A percentile compares a stretch with the other conserved stretches of the same genome.
These are phyloP conservation scores for Gallinago nigripennis DNA, from an alignment of 2,797 vertebrate genomes.

Conservation along the genomic window DNA sequence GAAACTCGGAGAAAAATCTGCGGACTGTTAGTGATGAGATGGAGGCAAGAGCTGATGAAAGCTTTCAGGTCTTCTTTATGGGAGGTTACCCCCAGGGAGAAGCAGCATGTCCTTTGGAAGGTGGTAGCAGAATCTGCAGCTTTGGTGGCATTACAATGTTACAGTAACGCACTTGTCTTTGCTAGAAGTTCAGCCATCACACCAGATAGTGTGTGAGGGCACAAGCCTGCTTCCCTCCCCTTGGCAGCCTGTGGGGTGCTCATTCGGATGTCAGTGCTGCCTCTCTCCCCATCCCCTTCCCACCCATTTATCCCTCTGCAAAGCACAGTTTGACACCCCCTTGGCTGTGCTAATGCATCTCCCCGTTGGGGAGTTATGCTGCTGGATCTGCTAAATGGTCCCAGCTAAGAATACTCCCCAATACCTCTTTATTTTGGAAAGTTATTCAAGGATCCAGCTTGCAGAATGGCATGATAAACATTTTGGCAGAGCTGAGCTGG, in stretches of 20 bases:
- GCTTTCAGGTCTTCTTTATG: neutral
- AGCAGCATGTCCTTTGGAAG: neutral
- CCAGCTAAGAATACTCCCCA: constrained; percentile 2
- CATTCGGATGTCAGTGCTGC: neutral
- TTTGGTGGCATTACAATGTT: neutral
- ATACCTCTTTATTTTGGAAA: constrained; percentile 34
- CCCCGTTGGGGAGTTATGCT: accelerated
- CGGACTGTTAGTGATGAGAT: neutral
- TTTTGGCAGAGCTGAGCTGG: constrained; percentile 38
- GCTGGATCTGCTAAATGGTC: neutral
- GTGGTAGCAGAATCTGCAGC: neutral
- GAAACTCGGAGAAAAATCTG: neutral
- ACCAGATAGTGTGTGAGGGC: neutral
- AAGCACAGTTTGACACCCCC: neutral
- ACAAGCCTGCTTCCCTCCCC: neutral
- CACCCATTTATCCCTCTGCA: neutral
- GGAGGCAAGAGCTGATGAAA: neutral
- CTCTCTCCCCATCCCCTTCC: neutral
- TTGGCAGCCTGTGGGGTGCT: neutral
- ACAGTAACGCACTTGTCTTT: neutral
- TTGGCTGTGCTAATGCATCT: neutral
- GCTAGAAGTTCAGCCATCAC: neutral
- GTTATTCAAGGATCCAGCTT: constrained; percentile 13
- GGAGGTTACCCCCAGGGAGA: neutral
- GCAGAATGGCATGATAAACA: constrained; percentile 37